Base-by-base conservation (phyloP, 1,140 invertebrate genomes). In the Bombus ignitus region DNA sequence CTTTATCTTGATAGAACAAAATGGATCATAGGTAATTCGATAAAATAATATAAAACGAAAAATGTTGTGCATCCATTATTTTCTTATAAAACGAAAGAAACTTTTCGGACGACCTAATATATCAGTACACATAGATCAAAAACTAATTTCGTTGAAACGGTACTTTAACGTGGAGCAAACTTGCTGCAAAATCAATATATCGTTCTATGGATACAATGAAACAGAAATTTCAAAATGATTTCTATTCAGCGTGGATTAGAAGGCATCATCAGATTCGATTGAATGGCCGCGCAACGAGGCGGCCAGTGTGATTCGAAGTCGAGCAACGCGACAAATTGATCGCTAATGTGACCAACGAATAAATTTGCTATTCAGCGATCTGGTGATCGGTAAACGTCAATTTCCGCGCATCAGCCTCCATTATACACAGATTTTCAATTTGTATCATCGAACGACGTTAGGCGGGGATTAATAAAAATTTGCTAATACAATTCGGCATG, bases 281-380 rank as follows among this genome's bases (percentile, higher is more conserved):
- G 35, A 77, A 39, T 57, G 28, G 74, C 9, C 6, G 0, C 25
- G 53, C 47, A 59, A 62, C 35, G 74, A 59, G 72, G 53, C 74
- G 12, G 2, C 12, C 39, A 32, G 15, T 28, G 74, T 39, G 74
- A 76, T 59, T 39, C 35, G 35, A 59, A 53, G 35, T 59, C 25
- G 74, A 59, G 57, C 57, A 77, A 59, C 57, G 75, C 57, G 57
- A 62, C 57, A 77, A 77, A 77, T 77, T 77, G 57, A 39, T 62
- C 75, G 57, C 28, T 62, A 62, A 77, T 77, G 75, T 12, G 75
- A 62, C 57, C 57, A 9, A 28, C 53, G 57, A 77, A 77, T 62
- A 62, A 77, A 77, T 77, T 62, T 77, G 35, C 35, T 22, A 77
- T 77, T 77, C 57, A 62, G 75, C 35, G 35, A 77, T 77, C 75